Evolutionary conservation across 2,113 vertebrate genomes (phyloP).

Genomic region (Pagrus major): DNA sequence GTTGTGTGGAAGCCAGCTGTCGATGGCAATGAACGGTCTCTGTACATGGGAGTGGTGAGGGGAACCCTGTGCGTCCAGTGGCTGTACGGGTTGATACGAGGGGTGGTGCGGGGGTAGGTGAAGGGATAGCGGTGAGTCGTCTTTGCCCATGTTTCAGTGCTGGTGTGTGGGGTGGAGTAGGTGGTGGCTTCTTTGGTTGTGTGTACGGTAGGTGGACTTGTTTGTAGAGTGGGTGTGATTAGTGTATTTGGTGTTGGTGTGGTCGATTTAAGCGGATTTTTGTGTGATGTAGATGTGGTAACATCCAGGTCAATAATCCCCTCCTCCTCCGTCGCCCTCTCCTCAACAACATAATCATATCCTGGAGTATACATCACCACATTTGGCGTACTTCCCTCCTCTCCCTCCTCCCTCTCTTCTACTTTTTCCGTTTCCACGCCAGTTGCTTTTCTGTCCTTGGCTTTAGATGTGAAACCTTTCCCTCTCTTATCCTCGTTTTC

Average conservation of each 20-base stretch:
- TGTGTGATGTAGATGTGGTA: conserved; percentile 39
- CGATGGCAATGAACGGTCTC: neutral
- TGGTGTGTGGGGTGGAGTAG: conserved; percentile 45
- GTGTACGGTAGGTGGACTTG: conserved; percentile 33
- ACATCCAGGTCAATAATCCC: conserved; percentile 70
- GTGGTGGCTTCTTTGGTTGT: conserved; percentile 33
- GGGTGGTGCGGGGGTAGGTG: conserved; percentile 31
- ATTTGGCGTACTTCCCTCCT: conserved; percentile 80
- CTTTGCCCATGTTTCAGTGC: conserved; percentile 39
- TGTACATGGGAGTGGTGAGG: conserved; percentile 51
- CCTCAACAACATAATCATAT: conserved; percentile 80
- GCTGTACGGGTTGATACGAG: conserved; percentile 25
- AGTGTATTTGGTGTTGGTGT: conserved; percentile 25
- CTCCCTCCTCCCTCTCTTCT: conserved; percentile 47
- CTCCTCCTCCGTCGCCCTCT: conserved; percentile 60
- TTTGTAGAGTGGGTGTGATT: conserved; percentile 49
- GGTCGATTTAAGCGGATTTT: conserved; percentile 45
- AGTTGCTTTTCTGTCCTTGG: conserved; percentile 17
- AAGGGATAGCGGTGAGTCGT: conserved; percentile 40
- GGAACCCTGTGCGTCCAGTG: conserved; percentile 32
- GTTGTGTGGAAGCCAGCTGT: conserved; percentile 36
- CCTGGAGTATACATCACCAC: conserved; percentile 65
- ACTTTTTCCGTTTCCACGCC: conserved; percentile 9
- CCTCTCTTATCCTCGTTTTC: conserved; percentile 44
- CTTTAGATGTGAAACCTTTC: conserved; percentile 5